Percentiles rank a stretch among this genome's conserved stretches.
Conservation (phyloP, 1,140 invertebrate genomes). For the Adelges cooleyi region DNA sequence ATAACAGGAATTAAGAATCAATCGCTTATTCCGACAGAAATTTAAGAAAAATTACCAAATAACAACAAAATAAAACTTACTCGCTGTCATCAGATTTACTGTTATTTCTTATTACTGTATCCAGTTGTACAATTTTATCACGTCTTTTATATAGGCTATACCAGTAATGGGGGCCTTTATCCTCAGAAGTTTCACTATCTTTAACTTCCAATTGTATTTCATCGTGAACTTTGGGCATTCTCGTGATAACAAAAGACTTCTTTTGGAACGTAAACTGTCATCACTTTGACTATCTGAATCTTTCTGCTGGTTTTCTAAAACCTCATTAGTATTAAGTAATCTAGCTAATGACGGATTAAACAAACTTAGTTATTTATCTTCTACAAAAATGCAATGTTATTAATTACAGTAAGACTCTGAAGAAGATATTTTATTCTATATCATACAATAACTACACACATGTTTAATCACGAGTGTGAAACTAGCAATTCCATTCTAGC, state of each 20-base stretch:
- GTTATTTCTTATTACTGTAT: neutral
- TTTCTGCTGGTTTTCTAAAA: conserved; percentile 11
- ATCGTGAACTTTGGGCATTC: conserved; percentile 26
- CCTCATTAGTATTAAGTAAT: too few relatives aligned
- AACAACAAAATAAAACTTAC: neutral
- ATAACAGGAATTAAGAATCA: too few relatives aligned
- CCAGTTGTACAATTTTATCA: conserved; percentile 18
- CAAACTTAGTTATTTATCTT: too few relatives aligned
- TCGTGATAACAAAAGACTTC: conserved; percentile 20
- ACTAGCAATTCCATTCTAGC: too few relatives aligned
- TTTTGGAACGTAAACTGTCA: conserved; percentile 17
- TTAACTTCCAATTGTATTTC: conserved; percentile 7
- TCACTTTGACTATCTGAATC: conserved; percentile 27
- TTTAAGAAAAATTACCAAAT: too few relatives aligned
- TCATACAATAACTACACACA: too few relatives aligned
- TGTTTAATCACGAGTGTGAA: too few relatives aligned
- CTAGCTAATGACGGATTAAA: too few relatives aligned
- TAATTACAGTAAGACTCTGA: too few relatives aligned
- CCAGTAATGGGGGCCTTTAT: conserved; percentile 17
- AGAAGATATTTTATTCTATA: too few relatives aligned
- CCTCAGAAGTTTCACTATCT: conserved; percentile 17
- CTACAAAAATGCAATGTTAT: too few relatives aligned
- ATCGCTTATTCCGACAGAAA: too few relatives aligned
- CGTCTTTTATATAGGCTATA: conserved; percentile 21
- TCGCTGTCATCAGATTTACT: conserved; percentile 10